These are phyloP conservation scores for Chroicocephalus ridibundus DNA, from an alignment of 2,113 vertebrate genomes.

Conservation along the genomic window DNA sequence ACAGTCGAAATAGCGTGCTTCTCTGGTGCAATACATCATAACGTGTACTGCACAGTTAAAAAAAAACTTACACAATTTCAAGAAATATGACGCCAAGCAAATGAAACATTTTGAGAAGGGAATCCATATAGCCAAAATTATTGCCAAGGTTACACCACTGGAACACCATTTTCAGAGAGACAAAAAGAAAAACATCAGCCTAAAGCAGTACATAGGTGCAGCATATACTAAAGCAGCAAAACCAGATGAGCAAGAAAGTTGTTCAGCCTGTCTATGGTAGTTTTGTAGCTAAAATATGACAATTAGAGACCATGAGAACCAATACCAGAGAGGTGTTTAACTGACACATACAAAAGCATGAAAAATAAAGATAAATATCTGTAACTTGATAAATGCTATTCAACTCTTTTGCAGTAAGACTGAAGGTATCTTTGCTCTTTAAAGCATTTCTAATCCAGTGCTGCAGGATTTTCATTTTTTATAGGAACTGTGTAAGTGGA, in stretches of 20 bases:
- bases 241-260: background rate
- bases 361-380: background rate
- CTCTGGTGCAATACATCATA: background rate
- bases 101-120: background rate
- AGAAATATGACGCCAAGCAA: background rate
- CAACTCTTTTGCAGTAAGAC: background rate
- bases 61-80: background rate
- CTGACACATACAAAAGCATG: fast-evolving
- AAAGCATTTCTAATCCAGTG: background rate
- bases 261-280: background rate
- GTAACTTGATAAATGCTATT: background rate
- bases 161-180: background rate
- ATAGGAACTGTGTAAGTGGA: background rate
- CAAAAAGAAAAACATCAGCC: background rate
- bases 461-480: background rate
- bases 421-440: background rate
- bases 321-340: background rate
- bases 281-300: background rate
- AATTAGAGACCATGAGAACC: background rate
- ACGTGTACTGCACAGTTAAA: background rate
- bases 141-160: background rate
- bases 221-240: background rate
- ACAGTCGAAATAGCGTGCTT: background rate
- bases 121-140: background rate
- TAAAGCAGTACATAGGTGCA: background rate